phyloP scores from a whole-genome alignment of 2,888 invertebrate genomes.

The Cyclophora albipunctata region DNA sequence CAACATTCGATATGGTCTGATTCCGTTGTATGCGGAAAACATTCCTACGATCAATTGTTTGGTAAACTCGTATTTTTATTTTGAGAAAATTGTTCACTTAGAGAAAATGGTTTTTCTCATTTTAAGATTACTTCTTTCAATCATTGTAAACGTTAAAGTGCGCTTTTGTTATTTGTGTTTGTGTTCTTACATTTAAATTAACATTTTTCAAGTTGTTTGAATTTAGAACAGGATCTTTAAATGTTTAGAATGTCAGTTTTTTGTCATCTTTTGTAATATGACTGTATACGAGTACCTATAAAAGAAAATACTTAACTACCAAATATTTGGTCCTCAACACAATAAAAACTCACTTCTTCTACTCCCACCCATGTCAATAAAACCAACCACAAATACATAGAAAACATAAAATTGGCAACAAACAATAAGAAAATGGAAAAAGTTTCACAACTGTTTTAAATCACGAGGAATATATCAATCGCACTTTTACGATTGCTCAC shows the following conservation, averaged over 20 bases:
- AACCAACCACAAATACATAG: too few relatives aligned
- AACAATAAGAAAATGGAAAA: conserved; percentile 12
- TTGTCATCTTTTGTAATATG: too few relatives aligned
- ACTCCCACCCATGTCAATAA: too few relatives aligned
- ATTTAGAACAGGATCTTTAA: too few relatives aligned
- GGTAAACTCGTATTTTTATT: conserved; percentile 5
- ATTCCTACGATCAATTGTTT: conserved; percentile 8
- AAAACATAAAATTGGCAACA: background rate
- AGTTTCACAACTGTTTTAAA: conserved; percentile 9
- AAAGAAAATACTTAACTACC: too few relatives aligned
- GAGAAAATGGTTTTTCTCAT: conserved; percentile 10
- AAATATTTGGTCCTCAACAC: too few relatives aligned
- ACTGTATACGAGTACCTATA: too few relatives aligned
- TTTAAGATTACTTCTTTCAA: conserved; percentile 10
- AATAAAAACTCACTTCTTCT: too few relatives aligned
- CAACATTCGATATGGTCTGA: conserved; percentile 44
- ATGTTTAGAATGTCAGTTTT: too few relatives aligned
- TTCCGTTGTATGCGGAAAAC: conserved; percentile 12
- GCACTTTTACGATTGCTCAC: conserved; percentile 1
- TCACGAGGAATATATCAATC: conserved; percentile 3
- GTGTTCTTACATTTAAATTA: background rate
- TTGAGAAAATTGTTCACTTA: conserved; percentile 11
- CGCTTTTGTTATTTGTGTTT: background rate
- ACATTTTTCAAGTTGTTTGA: too few relatives aligned
- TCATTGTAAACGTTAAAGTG: background rate